phyloP scores from a whole-genome alignment of 1,140 invertebrate species.

The Ceratoteleas bidentatus region DNA sequence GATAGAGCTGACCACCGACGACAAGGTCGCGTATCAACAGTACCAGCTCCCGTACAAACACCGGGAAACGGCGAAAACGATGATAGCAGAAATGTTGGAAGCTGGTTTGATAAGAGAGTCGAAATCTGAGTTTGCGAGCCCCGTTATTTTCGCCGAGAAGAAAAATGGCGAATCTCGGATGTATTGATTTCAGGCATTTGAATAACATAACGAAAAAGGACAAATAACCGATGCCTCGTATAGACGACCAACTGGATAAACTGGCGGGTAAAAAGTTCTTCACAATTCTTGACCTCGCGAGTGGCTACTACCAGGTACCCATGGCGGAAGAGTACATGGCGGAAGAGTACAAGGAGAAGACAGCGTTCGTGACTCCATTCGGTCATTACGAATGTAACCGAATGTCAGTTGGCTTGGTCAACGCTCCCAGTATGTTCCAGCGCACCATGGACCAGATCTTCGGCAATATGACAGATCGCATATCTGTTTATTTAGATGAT shows the following conservation, averaged over 20 bases:
- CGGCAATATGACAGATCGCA: slow-evolving; percentile 42
- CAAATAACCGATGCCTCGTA: slow-evolving; percentile 79
- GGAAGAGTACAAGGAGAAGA: slow-evolving; percentile 29
- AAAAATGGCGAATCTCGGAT: slow-evolving; percentile 74
- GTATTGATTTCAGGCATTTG: slow-evolving; percentile 78
- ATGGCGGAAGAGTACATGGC: slow-evolving; percentile 11
- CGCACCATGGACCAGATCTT: slow-evolving; percentile 75
- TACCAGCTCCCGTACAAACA: too few relatives aligned
- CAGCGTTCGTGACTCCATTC: slow-evolving; percentile 70
- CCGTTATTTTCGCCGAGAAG: slow-evolving; percentile 78
- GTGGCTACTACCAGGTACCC: slow-evolving; percentile 72
- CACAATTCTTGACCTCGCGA: slow-evolving; percentile 59
- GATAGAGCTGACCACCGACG: too few relatives aligned
- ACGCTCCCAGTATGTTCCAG: slow-evolving; percentile 71
- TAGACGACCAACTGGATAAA: slow-evolving; percentile 75
- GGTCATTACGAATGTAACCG: slow-evolving; percentile 69
- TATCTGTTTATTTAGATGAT: slow-evolving; percentile 74
- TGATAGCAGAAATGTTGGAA: slow-evolving; percentile 1
- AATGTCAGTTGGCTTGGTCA: slow-evolving; percentile 71
- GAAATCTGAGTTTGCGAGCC: slow-evolving; percentile 76
- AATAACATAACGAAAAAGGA: slow-evolving; percentile 77
- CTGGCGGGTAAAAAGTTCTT: slow-evolving; percentile 56
- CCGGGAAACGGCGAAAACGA: neutral
- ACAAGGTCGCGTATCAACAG: too few relatives aligned
- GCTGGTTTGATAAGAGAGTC: slow-evolving; percentile 73